Base-by-base conservation (phyloP, 2,888 invertebrate species). In the Oxystoma pomonae region DNA sequence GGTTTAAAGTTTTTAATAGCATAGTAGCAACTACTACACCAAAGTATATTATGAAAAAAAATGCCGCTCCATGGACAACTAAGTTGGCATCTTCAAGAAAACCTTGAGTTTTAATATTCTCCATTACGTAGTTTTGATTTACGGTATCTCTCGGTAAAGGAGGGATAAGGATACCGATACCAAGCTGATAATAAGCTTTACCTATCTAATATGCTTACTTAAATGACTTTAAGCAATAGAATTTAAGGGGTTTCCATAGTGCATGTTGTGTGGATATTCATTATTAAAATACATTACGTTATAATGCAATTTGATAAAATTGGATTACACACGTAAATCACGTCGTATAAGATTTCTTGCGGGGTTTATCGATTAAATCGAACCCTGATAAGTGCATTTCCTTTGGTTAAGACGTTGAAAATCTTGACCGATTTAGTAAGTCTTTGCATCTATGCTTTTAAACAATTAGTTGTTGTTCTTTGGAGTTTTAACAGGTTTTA, bases 241-340 rank as follows among this genome's bases (percentile, higher is more conserved):
- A 35, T 35, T 35, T 35, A 35, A 35, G 12, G 35, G 35, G 35
- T 35, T 35, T 35, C 35, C 35, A 35, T 35, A 35, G 12, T 35
- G 35, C 35, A 35, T 35, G n/a, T n/a, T n/a, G 35, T 35, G 35
- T 35, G 35, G 35, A 35, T 35, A 3, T 35, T 35, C 35, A 35
- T 35, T 35, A 57, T 67, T 66, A 61, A 69, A 65, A 65, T 63
- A 70, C 60, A 64, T 66, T 60, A 64, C 66, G 67, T 61, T 70
- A 71, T 75, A 74, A 75, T 75, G 73, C 75, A 74, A 75, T 75
- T 75, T 74, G 55, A 71, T 72, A 20, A 73, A 75, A 75, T 75
- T 75, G 75, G 73, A 75, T 75, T 75, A 73, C 65, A n/a, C n/a
- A 57, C 57, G 62, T 52, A 70, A 70, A 71, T 72, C 70, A 71